Evolutionary conservation across 37 sponge, comb jelly and placozoan species (phyloP), one percentile per base, ranked within the genome.

Genomic region (Ianthella basta): DNA sequence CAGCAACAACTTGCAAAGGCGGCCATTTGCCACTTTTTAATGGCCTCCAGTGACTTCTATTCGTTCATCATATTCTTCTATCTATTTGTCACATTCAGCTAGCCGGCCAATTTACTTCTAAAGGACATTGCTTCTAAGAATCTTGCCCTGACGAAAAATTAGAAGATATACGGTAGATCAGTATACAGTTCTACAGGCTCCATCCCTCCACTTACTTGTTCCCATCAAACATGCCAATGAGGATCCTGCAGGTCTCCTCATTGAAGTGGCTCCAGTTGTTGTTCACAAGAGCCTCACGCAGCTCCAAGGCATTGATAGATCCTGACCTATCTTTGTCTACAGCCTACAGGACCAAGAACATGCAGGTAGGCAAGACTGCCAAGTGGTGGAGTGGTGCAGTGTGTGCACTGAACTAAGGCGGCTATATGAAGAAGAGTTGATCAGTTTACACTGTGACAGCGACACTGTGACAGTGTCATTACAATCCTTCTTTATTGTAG

Each of bases 181-280:
- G 2, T 5, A 29, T 55, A 21, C 63, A 82, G 38, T 2, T 30
- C 4, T 59, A 74, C 32, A 35, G 35, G 10, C 77, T 59, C 30
- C 72, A 6, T 37, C n/a, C n/a, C 54, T 53, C 12, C 3, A 55
- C 86, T 80, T 37, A 92, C 93, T 67, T 85, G 88, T 97, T 89
- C 34, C 30, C 68, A 87, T 97, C 97, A 87, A 97, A 97, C 93
- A 94, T 92, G 30, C 97, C 95, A 50, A 97, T 94, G 25, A 97
- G 73, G 2, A 97, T 80, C 1, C 97, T 82, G 60, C 97, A 97
- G 0, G 97, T 97, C 77, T 97, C 97, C 0, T 82, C 61, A 54
- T 97, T 97, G 80, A 97, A 97, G 57, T 94, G 94, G 50, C 69
- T 84, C 97, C 97, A 97, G 84, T 97, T 97, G 69, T 73, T 84